These are phyloP conservation scores for Cremastinae sp. DNA, from an alignment of 2,888 invertebrate species.

Conservation along the genomic window DNA sequence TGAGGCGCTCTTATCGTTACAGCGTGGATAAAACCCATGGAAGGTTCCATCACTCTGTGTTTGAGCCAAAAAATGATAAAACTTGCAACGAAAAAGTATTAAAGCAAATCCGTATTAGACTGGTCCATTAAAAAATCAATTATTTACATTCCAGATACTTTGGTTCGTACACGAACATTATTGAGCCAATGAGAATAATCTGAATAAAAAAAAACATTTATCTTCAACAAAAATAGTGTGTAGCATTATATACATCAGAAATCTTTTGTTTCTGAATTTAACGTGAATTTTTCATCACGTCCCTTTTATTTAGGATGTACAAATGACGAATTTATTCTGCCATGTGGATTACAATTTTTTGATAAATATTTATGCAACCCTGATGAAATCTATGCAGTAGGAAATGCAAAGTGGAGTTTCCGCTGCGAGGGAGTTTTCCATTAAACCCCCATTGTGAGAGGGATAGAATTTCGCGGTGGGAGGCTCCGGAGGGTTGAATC, in stretches of 20 bases:
- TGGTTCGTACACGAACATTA: no score
- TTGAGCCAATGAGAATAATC: no score
- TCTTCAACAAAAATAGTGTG: no score
- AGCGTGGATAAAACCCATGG: conserved; percentile 32
- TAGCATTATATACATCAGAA: no score
- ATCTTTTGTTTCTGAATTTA: no score
- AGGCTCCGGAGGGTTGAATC: conserved; percentile 23
- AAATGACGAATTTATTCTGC: conserved; percentile 15
- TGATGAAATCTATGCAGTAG: conserved; percentile 18
- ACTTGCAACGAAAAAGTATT: background rate
- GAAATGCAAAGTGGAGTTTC: conserved; percentile 7
- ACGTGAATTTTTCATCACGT: background rate
- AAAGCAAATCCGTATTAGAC: no score
- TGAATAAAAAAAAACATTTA: no score
- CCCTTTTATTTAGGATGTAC: background rate
- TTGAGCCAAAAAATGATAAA: conserved; percentile 36
- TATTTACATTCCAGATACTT: no score
- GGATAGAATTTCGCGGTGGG: conserved; percentile 36
- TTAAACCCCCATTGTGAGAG: conserved; percentile 48
- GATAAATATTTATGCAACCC: conserved; percentile 49
- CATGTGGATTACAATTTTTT: background rate
- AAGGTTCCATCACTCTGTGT: no score
- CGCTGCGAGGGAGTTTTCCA: conserved; percentile 25
- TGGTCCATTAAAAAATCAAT: no score
- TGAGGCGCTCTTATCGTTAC: conserved; percentile 13